Base-by-base conservation (phyloP, 1,140 invertebrate genomes). In the Planococcus citri region DNA sequence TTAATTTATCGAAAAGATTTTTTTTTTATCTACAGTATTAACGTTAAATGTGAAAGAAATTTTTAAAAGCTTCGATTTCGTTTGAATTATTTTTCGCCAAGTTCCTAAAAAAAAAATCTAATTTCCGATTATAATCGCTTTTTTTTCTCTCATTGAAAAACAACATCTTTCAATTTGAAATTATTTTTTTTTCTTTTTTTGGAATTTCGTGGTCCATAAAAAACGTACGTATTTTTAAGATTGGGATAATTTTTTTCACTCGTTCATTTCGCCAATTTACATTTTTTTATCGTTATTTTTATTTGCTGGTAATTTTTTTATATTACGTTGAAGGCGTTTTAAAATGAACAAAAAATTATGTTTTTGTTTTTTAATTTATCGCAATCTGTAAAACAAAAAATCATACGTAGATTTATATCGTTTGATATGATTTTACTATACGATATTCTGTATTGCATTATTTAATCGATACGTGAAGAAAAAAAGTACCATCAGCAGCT, bases 1-100 rank as follows among this genome's bases (percentile, higher is more conserved):
- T 51, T 51, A 51, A 51, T 51, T 51, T 51, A 51, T 51, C 41
- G 41, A 51, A 3, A 51, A 51, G n/a, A n/a, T n/a, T n/a, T n/a
- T 51, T 51, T 51, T 51, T 51, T 51, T 9, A 51, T 51, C 10
- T 51, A n/a, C n/a, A n/a, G 12, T 51, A 9, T 6, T 51, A 33
- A 33, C 51, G 60, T 64, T 64, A 64, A 64, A 24, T 64, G 60
- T 9, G 60, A 25, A 64, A 51, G 41, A 51, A 51, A 17, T 51
- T 51, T 51, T 51, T 51, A 51, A 20, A 51, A 3, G 41, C 41
- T 51, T 51, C 17, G 17, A 20, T 51, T 33, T 51, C 41, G 17
- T 6, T 51, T 51, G 17, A 51, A 9, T 51, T 51, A 9, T 51
- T 51, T 51, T 51, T 51, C 41, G 41, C 41, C 41, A 51, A 51